phyloP scores from a whole-genome alignment of 2,888 invertebrate genomes.

The Lycophotia porphyrea region DNA sequence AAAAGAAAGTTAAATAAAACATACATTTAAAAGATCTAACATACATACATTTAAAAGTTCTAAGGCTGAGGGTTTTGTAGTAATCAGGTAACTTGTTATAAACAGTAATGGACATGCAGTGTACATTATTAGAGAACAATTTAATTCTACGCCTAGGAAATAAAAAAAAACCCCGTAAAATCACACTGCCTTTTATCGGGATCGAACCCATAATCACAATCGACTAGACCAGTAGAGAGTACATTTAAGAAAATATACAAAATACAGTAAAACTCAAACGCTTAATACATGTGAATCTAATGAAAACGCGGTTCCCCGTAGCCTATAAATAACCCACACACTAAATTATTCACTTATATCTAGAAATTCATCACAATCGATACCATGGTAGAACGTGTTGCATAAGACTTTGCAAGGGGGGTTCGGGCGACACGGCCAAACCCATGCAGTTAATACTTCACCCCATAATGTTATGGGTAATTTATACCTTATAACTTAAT shows the following conservation, averaged over 20 bases:
- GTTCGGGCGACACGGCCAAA: conserved; percentile 69
- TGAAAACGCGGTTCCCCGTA: conserved; percentile 9
- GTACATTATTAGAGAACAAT: too few species aligned
- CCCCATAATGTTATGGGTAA: conserved; percentile 66
- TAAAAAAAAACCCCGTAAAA: background rate
- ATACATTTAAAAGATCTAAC: too few species aligned
- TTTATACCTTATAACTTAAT: conserved; percentile 66
- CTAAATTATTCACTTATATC: conserved; percentile 62
- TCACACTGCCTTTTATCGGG: background rate
- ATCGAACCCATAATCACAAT: background rate
- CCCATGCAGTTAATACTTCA: conserved; percentile 81
- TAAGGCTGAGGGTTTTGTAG: too few species aligned
- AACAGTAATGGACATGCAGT: too few species aligned
- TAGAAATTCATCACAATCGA: conserved; percentile 62
- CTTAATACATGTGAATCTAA: background rate
- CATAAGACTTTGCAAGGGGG: conserved; percentile 49
- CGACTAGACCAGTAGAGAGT: background rate
- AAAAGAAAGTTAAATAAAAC: too few species aligned
- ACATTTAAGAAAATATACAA: background rate
- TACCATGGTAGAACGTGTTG: conserved; percentile 33
- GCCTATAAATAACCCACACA: conserved; percentile 26
- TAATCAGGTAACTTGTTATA: too few species aligned
- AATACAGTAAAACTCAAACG: background rate
- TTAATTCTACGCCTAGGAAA: too few species aligned
- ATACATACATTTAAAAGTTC: too few species aligned